A percentile compares a stretch with the other conserved stretches of the same genome.
phyloP scores from a whole-genome alignment of 2,888 invertebrate genomes.

The Acrobasis suavella region DNA sequence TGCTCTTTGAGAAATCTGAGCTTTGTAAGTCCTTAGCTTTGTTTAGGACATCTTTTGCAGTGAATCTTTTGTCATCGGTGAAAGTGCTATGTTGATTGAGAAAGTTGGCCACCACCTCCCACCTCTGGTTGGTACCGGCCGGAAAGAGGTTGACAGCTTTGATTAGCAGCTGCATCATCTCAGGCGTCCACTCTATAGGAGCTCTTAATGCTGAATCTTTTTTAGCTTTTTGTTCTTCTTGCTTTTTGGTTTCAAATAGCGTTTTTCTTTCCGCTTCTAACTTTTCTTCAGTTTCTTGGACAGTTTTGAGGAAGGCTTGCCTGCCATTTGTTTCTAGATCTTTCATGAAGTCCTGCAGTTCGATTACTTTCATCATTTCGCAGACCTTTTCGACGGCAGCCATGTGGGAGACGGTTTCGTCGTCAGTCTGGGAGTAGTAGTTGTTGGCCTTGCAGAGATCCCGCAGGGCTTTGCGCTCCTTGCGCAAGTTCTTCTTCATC shows the following conservation, averaged over 20 bases:
- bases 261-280: constrained; percentile 89
- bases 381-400: constrained; percentile 96
- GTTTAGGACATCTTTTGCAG: constrained; percentile 95
- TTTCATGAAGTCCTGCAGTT: constrained; percentile 89
- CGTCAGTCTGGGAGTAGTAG: constrained; percentile 88
- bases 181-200: constrained; percentile 89
- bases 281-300: constrained; percentile 88
- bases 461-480: constrained; percentile 91
- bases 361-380: constrained; percentile 87
- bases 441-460: constrained; percentile 91
- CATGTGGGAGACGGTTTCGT: constrained; percentile 91
- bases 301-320: constrained; percentile 85
- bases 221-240: constrained; percentile 70
- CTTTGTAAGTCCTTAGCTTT: constrained; percentile 98
- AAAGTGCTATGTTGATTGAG: constrained; percentile 92
- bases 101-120: constrained; percentile 98
- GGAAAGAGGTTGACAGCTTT: constrained; percentile 99
- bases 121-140: constrained; percentile 95
- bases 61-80: constrained; percentile 83
- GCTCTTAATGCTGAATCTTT: constrained; percentile 69
- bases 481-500: constrained; percentile 92
- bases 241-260: constrained; percentile 76
- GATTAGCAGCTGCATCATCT: constrained; percentile 94
- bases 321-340: constrained; percentile 85
- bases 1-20: constrained; percentile 91